Conservation (phyloP, 2,113 vertebrate species). For the Ploceus nigricollis region DNA sequence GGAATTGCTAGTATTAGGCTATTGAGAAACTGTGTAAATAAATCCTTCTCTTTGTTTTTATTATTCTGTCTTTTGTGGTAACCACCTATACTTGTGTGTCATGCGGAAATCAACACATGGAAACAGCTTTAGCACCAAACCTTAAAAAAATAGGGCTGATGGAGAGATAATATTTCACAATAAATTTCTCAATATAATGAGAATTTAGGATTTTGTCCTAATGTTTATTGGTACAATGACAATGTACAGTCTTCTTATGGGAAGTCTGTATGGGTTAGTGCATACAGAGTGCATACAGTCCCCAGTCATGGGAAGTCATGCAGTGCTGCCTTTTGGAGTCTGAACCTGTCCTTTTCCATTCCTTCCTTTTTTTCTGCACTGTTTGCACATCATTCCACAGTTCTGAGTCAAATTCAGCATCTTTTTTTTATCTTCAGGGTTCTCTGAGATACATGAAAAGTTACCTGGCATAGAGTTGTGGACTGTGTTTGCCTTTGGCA, state of each 20-base stretch:
- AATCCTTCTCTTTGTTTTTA: not conserved
- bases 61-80: not conserved
- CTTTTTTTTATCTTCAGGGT: not conserved
- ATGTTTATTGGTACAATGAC: not conserved
- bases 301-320: not conserved
- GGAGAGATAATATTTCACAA: not conserved
- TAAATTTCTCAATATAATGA: not conserved
- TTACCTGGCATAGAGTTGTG: not conserved
- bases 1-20: not conserved
- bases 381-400: not conserved
- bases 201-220: not conserved
- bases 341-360: not conserved
- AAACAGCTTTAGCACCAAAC: not conserved
- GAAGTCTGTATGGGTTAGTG: not conserved
- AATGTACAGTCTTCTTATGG: not conserved
- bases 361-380: not conserved
- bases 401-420: not conserved
- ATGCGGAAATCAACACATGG: not conserved
- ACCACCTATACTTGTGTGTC: not conserved
- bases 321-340: not conserved
- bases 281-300: no score
- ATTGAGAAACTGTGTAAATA: not conserved
- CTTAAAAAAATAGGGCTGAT: not conserved
- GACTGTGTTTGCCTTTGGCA: not conserved
- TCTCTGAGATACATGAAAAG: not conserved